These are phyloP conservation scores for Oreohelix idahoensis DNA, from an alignment of 1,140 invertebrate genomes.

Conservation along the genomic window DNA sequence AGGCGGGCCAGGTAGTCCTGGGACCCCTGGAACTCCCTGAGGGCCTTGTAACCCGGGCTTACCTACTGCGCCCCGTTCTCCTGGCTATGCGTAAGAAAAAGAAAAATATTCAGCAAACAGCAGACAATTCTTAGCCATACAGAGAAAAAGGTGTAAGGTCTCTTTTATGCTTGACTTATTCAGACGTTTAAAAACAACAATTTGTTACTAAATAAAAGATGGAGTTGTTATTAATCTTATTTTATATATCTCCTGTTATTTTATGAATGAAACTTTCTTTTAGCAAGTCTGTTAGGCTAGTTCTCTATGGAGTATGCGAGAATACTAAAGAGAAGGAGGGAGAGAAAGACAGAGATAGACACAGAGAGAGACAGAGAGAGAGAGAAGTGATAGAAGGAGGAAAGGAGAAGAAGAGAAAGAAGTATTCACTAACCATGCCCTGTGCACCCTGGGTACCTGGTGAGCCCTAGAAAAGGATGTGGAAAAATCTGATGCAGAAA, in stretches of 20 bases:
- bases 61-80: conserved; percentile 60
- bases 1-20: conserved; percentile 60
- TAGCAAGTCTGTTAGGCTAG: neutral
- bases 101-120: too few relatives aligned
- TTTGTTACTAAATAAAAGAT: too few relatives aligned
- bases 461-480: conserved; percentile 55
- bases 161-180: too few relatives aligned
- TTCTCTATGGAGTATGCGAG: neutral
- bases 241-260: too few relatives aligned
- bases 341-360: too few relatives aligned
- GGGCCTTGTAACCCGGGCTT: conserved; percentile 58
- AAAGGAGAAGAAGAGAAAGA: neutral
- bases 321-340: neutral
- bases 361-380: too few relatives aligned
- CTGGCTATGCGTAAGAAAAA: conserved; percentile 51
- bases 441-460: conserved; percentile 53
- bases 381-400: neutral
- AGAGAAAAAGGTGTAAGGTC: too few relatives aligned
- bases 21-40: conserved; percentile 60
- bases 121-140: too few relatives aligned
- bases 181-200: too few relatives aligned
- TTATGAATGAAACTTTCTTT: too few relatives aligned
- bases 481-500: conserved; percentile 1
- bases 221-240: too few relatives aligned
- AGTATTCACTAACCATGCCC: conserved; percentile 58